phyloP scores from a whole-genome alignment of 2,888 invertebrate species.

The Scaptomyza tumidula region DNA sequence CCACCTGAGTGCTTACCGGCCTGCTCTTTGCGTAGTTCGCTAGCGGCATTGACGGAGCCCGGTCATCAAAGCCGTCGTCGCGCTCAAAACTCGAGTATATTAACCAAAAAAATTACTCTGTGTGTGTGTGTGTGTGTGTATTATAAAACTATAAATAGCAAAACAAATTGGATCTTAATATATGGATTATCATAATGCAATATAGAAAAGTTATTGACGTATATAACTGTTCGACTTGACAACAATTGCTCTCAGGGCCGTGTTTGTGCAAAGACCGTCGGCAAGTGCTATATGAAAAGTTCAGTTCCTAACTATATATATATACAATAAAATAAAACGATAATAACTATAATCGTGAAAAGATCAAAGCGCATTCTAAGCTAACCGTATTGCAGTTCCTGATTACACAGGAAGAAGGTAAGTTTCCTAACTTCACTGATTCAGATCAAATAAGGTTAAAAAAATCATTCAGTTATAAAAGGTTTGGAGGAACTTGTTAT shows the following conservation, averaged over 20 bases:
- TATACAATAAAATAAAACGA: background rate
- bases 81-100: constrained; percentile 37
- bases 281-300: constrained; percentile 51
- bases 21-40: constrained; percentile 69
- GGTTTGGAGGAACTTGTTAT: background rate
- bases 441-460: no score
- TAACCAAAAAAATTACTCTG: background rate
- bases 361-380: constrained; percentile 1
- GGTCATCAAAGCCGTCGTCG: constrained; percentile 71
- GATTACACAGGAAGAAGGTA: constrained; percentile 29
- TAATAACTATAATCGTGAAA: background rate
- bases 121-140: constrained; percentile 15
- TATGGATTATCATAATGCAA: constrained; percentile 10
- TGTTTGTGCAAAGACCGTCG: constrained; percentile 60
- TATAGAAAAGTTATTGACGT: constrained; percentile 3
- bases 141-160: constrained; percentile 25
- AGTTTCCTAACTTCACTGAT: constrained; percentile 6
- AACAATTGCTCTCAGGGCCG: constrained; percentile 22
- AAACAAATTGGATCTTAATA: constrained; percentile 6
- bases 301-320: constrained; percentile 25
- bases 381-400: background rate
- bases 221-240: constrained; percentile 8
- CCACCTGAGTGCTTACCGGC: constrained; percentile 74
- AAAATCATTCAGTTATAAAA: no score
- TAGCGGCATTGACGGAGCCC: constrained; percentile 77